These are phyloP conservation scores for Eublepharis macularius DNA, from an alignment of 2,113 vertebrate species.

Conservation along the genomic window DNA sequence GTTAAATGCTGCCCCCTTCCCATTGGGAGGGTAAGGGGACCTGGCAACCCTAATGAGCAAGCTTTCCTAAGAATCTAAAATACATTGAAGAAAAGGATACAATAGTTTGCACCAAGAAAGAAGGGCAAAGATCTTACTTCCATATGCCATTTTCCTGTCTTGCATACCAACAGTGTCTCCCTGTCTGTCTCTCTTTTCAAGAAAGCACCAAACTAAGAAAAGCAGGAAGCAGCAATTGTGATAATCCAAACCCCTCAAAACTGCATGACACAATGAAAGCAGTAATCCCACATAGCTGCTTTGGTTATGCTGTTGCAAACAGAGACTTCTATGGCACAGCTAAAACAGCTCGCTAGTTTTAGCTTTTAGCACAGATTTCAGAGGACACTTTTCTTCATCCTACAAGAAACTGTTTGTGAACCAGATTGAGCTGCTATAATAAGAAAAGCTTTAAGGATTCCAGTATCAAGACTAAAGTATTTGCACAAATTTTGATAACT, in stretches of 20 bases:
- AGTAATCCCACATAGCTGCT: background rate
- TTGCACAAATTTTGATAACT: background rate
- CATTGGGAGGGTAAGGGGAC: too few species aligned
- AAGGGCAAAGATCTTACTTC: background rate
- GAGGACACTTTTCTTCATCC: background rate
- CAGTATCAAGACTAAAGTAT: background rate
- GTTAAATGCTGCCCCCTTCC: too few species aligned
- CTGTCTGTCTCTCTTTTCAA: background rate
- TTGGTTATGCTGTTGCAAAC: background rate
- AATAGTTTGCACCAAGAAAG: background rate
- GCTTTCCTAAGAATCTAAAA: background rate
- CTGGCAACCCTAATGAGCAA: too few species aligned
- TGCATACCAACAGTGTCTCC: background rate
- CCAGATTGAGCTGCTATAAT: background rate
- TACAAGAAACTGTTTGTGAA: background rate
- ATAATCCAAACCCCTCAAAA: background rate
- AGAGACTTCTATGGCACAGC: background rate
- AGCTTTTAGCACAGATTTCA: too few species aligned
- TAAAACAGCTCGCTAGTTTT: background rate
- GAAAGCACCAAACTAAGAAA: background rate
- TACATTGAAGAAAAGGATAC: background rate
- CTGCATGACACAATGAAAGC: background rate
- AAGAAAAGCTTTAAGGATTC: background rate
- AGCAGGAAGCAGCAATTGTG: background rate
- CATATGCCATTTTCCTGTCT: background rate